Evolutionary conservation across 2,888 invertebrate species (phyloP).

Genomic region (Perizoma affinitatum): DNA sequence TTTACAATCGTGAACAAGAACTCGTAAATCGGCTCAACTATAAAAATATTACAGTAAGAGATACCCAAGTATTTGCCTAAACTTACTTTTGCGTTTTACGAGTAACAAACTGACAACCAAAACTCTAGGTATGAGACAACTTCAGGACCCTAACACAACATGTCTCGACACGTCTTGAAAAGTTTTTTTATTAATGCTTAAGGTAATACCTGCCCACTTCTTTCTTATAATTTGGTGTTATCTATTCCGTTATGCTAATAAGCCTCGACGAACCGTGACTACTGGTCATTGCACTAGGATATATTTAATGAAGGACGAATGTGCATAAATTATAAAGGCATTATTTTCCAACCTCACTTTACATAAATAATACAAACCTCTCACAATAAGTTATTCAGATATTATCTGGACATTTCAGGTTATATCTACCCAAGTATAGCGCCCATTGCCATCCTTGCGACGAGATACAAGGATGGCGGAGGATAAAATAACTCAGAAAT

Average conservation of each 20-base stretch:
- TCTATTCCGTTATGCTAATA: constrained; percentile 39
- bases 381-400: constrained; percentile 19
- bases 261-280: constrained; percentile 38
- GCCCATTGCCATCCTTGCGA: constrained; percentile 1
- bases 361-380: constrained; percentile 35
- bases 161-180: no score
- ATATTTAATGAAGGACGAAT: constrained; percentile 41
- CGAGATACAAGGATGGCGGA: constrained; percentile 9
- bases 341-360: constrained; percentile 39
- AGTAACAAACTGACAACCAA: no score
- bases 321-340: constrained; percentile 42
- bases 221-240: constrained; percentile 32
- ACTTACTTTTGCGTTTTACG: no score
- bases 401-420: constrained; percentile 19
- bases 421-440: constrained; percentile 2
- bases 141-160: no score
- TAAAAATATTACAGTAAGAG: no score
- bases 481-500: constrained; percentile 20
- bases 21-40: no score
- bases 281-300: constrained; percentile 41
- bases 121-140: no score
- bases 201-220: constrained; percentile 4
- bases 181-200: not conserved
- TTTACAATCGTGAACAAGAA: no score
- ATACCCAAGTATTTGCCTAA: no score